phyloP scores from a whole-genome alignment of 2,113 vertebrate genomes.

The Empidonax traillii region DNA sequence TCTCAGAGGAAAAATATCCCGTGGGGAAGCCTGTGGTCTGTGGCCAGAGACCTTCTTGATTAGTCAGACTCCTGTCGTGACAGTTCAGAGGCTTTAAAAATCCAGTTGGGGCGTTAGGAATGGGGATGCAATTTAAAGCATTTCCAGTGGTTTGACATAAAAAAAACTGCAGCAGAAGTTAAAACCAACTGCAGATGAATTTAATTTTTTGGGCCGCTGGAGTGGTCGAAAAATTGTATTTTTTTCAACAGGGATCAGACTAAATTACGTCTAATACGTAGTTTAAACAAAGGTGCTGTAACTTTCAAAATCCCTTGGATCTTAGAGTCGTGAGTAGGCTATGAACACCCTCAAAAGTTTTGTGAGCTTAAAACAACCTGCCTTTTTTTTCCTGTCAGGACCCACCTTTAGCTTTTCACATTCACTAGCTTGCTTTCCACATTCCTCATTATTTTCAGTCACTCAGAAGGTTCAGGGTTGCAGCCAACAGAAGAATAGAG shows the following conservation, averaged over 20 bases:
- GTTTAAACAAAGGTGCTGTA: not conserved
- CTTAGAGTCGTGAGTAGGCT: not conserved
- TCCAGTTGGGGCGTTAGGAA: not conserved
- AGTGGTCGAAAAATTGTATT: not conserved
- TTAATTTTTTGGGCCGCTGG: not conserved
- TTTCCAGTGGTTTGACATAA: not conserved
- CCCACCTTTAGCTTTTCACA: not conserved
- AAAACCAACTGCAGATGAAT: not conserved
- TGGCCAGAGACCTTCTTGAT: not conserved
- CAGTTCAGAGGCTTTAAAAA: not conserved
- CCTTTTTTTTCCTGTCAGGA: not conserved
- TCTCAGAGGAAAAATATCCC: not conserved
- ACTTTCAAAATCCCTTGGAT: not conserved
- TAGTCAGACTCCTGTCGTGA: not conserved
- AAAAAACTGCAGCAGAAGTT: not conserved
- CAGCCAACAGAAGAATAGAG: not conserved
- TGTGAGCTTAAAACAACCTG: not conserved
- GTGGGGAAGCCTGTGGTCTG: not conserved
- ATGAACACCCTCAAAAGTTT: not conserved
- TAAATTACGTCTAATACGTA: not conserved
- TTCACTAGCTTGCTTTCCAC: not conserved
- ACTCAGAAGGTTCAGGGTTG: not conserved
- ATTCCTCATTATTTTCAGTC: not conserved
- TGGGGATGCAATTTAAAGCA: not conserved
- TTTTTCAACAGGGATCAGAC: not conserved